Percentiles rank a stretch among this genome's conserved stretches.
These are phyloP conservation scores for Isotomurus palustris DNA, from an alignment of 2,888 invertebrate species.

Conservation along the genomic window DNA sequence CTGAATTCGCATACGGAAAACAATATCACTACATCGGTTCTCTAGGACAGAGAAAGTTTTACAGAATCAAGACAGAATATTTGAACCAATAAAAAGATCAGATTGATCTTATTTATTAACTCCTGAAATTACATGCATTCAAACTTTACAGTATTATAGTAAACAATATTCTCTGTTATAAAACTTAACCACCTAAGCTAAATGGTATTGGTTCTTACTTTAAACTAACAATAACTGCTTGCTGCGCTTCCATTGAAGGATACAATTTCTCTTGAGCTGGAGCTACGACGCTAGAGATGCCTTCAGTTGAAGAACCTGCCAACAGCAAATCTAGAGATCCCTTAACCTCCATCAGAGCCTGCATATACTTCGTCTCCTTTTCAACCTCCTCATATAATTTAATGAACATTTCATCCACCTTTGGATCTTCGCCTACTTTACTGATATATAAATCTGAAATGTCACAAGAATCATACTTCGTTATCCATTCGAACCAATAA, in stretches of 20 bases:
- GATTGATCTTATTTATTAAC: too few relatives aligned
- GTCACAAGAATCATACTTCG: conserved; percentile 1
- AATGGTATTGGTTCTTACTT: conserved; percentile 18
- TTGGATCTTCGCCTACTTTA: conserved; percentile 59
- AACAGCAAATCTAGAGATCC: conserved; percentile 40
- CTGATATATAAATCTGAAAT: conserved; percentile 63
- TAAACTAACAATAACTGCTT: conserved; percentile 28
- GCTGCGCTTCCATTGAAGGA: conserved; percentile 34
- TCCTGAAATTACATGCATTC: too few relatives aligned
- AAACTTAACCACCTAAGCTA: too few relatives aligned
- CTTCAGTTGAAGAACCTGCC: conserved; percentile 14
- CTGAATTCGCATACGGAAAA: conserved; percentile 11
- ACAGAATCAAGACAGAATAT: conserved; percentile 23
- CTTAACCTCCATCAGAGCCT: conserved; percentile 49
- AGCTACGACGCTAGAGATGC: neutral
- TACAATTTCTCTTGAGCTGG: neutral
- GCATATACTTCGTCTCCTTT: conserved; percentile 57
- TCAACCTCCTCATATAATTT: conserved; percentile 60
- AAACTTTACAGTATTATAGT: too few relatives aligned
- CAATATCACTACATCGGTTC: conserved; percentile 19
- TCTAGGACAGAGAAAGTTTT: conserved; percentile 8
- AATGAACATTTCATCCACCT: conserved; percentile 60
- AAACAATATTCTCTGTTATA: too few relatives aligned
- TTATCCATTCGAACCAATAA: conserved; percentile 2
- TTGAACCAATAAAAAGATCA: too few relatives aligned